Evolutionary conservation across 2,888 invertebrate genomes (phyloP).

Genomic region (Zaprionus obscuricornis): DNA sequence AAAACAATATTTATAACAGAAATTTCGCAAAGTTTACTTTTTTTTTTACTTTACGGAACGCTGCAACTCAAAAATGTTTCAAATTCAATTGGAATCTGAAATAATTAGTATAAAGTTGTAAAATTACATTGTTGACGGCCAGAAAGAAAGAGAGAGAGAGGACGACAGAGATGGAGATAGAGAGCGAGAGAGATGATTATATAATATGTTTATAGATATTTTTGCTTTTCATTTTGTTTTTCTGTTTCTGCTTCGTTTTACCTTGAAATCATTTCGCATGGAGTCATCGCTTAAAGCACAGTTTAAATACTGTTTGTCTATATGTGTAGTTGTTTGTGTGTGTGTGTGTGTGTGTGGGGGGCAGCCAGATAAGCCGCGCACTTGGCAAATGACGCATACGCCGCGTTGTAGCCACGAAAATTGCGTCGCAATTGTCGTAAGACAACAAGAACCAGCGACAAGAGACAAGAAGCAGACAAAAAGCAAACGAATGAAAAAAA

Average conservation of each 20-base stretch:
- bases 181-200: too few species aligned
- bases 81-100: slow-evolving; percentile 1
- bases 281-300: slow-evolving; percentile 18
- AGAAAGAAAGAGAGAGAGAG: too few species aligned
- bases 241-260: slow-evolving; percentile 33
- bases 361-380: slow-evolving; percentile 12
- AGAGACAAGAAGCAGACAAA: too few species aligned
- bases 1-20: slow-evolving; percentile 34
- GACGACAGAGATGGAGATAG: too few species aligned
- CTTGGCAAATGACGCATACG: slow-evolving; percentile 50
- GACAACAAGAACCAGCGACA: background rate
- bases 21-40: slow-evolving; percentile 19
- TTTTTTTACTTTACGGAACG: slow-evolving; percentile 2
- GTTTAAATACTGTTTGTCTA: slow-evolving; percentile 1
- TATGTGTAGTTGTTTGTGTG: background rate
- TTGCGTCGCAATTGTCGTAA: slow-evolving; percentile 56
- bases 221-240: slow-evolving; percentile 5
- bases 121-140: too few species aligned
- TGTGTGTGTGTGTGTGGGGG: background rate
- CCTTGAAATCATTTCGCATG: slow-evolving; percentile 50
- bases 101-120: slow-evolving; percentile 13
- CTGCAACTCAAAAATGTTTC: slow-evolving; percentile 5
- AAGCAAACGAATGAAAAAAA: background rate
- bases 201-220: slow-evolving; percentile 29
- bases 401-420: slow-evolving; percentile 26